Evolutionary conservation across 23 tunicate genomes (phyloP).

Genomic region (Halocynthia aurantium): DNA sequence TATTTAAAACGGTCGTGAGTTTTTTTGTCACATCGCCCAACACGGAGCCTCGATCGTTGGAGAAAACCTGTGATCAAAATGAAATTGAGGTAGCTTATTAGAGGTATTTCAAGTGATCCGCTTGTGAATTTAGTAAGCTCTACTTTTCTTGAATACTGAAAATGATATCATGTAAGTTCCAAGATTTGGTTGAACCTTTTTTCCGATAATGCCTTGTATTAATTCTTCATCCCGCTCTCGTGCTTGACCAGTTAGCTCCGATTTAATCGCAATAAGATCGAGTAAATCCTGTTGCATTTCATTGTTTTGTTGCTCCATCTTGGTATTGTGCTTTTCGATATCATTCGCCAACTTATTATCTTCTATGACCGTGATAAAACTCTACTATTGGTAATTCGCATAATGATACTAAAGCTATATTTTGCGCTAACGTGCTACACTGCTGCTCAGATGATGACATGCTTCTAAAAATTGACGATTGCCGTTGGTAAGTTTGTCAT

Average conservation of each 20-base stretch:
- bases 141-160: too few relatives aligned
- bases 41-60: not conserved
- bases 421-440: not conserved
- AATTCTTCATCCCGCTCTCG: constrained; percentile 2
- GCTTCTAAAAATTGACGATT: not conserved
- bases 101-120: not conserved
- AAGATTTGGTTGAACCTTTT: not conserved
- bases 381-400: too few relatives aligned
- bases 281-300: constrained; percentile 1
- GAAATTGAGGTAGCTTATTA: not conserved
- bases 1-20: not conserved
- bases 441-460: not conserved
- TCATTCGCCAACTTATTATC: not conserved
- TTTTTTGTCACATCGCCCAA: not conserved
- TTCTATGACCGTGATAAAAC: not conserved
- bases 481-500: not conserved
- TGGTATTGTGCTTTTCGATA: not conserved
- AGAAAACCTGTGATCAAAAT: not conserved
- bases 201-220: not conserved
- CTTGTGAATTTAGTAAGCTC: not conserved
- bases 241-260: not conserved
- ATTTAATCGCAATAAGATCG: not conserved
- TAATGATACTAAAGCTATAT: not conserved
- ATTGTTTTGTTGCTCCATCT: not conserved
- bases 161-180: too few relatives aligned